Base-by-base conservation (phyloP, 2,888 invertebrate genomes). In the Eupithecia insigniata region DNA sequence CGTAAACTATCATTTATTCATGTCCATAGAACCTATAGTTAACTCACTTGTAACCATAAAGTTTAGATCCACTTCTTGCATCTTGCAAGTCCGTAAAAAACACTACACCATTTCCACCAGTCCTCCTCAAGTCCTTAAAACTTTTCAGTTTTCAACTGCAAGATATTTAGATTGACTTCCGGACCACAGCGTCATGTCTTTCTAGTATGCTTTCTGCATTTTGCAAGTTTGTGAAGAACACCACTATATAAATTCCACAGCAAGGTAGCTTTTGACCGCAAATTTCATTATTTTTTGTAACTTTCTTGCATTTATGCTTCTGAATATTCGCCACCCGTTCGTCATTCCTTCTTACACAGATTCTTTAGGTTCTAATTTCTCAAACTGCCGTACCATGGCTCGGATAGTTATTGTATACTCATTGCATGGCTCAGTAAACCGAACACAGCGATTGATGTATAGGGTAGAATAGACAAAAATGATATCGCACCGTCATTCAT, bases 1-100 rank as follows among this genome's bases (percentile, higher is more conserved):
- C 10, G n/a, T 22, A 36, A 34, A 34, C 62, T 62, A 62, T n/a
- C 22, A 10, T 34, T 26, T 22, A 62, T n/a, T 61, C 32, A 18
- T 62, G 36, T 64, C 34, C n/a, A 36, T 64, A 34, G 26, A 34
- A 64, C 6, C 64, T 64, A 62, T 34, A 36, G n/a, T 62, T 62
- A 14, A 26, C 36, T 39, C 64, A 64, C 64, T 61, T 61, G 32
- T 36, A 22, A 26, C 39, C 62, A 62, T 34, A 34, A 7, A 30
- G 28, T 30, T 30, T 18, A 34, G 12, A 30, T 18, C 34, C n/a
- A 32, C 30, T 14, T 61, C 58, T 62, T 62, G 61, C 36, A 34
- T 62, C 7, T 61, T 34, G 26, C 36, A 64, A 64, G 64, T 64
- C 64, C 22, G 14, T 26, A 30, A 30, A 28, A 18, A 64, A 64